These are phyloP conservation scores for Eupithecia subumbrata DNA, from an alignment of 2,888 invertebrate genomes.

Conservation along the genomic window DNA sequence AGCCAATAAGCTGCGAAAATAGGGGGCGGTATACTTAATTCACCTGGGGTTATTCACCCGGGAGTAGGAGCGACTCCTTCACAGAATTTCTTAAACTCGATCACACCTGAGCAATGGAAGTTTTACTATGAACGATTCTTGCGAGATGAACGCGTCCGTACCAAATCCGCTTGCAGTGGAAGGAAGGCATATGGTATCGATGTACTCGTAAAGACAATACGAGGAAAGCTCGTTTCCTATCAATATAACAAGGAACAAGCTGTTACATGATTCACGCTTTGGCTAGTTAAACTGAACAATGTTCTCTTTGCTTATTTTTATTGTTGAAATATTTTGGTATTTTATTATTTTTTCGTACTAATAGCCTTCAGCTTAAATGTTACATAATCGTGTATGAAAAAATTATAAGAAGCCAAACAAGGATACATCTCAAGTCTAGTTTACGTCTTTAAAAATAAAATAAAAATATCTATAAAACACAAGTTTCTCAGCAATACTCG, in stretches of 20 bases:
- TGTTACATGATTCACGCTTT: constrained; percentile 8
- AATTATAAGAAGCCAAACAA: neutral
- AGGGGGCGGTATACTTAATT: too few relatives aligned
- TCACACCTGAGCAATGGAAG: neutral
- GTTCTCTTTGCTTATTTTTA: neutral
- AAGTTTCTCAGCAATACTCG: constrained; percentile 3
- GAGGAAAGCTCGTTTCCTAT: constrained; percentile 38
- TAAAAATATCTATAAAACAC: neutral
- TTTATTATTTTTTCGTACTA: too few relatives aligned
- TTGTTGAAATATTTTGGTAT: neutral
- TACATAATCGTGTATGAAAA: neutral
- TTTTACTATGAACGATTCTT: neutral
- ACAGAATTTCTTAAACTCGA: neutral
- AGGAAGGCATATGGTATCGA: neutral
- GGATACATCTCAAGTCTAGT: neutral
- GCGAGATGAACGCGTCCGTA: neutral
- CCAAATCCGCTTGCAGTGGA: neutral
- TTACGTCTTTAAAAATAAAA: neutral
- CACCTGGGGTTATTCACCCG: too few relatives aligned
- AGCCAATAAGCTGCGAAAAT: neutral
- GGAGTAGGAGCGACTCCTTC: neutral
- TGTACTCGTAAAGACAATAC: constrained; percentile 32
- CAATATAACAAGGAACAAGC: constrained; percentile 16
- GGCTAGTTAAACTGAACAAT: neutral
- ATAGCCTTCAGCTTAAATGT: too few relatives aligned